phyloP scores from a whole-genome alignment of 1,140 invertebrate genomes.

The Drosophila asahinai region DNA sequence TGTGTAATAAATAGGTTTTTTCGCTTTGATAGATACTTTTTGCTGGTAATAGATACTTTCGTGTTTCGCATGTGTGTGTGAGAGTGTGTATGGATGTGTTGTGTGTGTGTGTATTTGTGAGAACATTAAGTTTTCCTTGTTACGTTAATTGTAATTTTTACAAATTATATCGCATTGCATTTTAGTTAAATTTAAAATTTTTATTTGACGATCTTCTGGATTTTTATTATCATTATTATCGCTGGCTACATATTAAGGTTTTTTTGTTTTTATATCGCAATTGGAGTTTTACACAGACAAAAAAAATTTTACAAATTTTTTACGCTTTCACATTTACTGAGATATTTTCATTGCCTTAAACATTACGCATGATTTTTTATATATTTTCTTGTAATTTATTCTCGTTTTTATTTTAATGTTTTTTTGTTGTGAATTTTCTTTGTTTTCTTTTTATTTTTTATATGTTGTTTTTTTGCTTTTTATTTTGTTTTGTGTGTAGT shows the following conservation, averaged over 20 bases:
- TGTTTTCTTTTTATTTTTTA: constrained; percentile 21
- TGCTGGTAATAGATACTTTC: constrained; percentile 66
- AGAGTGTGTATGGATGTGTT: constrained; percentile 32
- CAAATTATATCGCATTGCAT: constrained; percentile 80
- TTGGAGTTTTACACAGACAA: constrained; percentile 80
- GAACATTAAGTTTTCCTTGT: constrained; percentile 75
- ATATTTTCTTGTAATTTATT: constrained; percentile 32
- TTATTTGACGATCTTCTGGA: constrained; percentile 48
- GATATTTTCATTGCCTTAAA: constrained; percentile 78
- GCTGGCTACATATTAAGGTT: constrained; percentile 64
- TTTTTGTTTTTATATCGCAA: constrained; percentile 74
- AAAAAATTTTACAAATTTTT: constrained; percentile 84
- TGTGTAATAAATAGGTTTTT: constrained; percentile 73
- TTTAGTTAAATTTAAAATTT: constrained; percentile 48
- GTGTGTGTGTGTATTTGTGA: constrained; percentile 53
- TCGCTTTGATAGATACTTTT: constrained; percentile 79
- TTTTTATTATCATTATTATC: constrained; percentile 43
- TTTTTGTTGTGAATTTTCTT: constrained; percentile 34
- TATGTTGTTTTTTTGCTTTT: constrained; percentile 18
- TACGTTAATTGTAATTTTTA: constrained; percentile 72
- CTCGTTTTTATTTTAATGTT: constrained; percentile 33
- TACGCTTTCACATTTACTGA: constrained; percentile 84
- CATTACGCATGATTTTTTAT: constrained; percentile 63
- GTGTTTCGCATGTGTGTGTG: constrained; percentile 50
- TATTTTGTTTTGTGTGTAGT: constrained; percentile 56